phyloP scores from a whole-genome alignment of 2,888 invertebrate genomes.

The Malthinus seriepunctatus region DNA sequence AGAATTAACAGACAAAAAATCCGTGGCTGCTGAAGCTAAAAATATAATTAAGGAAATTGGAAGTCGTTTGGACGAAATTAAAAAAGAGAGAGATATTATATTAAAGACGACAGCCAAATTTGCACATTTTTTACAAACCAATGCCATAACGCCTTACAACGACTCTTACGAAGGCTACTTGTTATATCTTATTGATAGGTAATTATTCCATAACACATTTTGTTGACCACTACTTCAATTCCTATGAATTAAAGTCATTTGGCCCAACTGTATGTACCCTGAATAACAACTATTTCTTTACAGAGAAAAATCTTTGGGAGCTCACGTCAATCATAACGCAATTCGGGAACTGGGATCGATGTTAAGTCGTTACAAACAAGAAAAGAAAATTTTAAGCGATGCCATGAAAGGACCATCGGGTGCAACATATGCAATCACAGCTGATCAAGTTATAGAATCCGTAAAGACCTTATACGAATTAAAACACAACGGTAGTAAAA shows the following conservation, averaged over 20 bases:
- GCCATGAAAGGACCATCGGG: constrained; percentile 29
- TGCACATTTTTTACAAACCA: constrained; percentile 41
- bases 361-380: neutral
- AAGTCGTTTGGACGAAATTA: neutral
- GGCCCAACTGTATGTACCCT: no score
- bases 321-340: neutral
- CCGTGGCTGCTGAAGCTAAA: neutral
- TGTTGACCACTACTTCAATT: neutral
- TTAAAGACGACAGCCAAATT: constrained; percentile 39
- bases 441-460: constrained; percentile 24
- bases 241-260: no score
- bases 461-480: constrained; percentile 38
- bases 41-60: neutral
- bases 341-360: neutral
- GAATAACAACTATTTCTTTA: neutral
- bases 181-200: constrained; percentile 40
- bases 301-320: constrained; percentile 4
- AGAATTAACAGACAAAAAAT: constrained; percentile 30
- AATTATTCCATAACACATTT: constrained; percentile 12
- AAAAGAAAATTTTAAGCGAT: constrained; percentile 33
- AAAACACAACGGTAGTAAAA: constrained; percentile 40
- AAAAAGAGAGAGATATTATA: constrained; percentile 36
- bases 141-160: constrained; percentile 42
- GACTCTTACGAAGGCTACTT: constrained; percentile 43
- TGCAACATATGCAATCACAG: neutral